Conservation (phyloP, 2,113 vertebrate genomes). For the Nibea coibor region DNA sequence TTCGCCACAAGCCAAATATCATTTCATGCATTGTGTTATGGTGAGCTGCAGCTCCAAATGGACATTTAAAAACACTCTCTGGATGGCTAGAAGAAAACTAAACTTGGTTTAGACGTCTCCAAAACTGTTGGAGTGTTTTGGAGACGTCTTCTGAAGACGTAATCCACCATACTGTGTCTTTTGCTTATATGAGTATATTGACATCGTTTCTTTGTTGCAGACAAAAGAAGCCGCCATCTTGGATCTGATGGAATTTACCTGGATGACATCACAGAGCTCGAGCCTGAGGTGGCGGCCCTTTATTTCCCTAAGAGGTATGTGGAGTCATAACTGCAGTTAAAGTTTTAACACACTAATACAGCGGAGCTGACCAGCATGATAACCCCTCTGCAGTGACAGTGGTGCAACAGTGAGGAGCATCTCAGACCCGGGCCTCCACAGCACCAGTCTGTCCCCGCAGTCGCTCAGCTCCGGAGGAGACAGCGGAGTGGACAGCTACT, state of each 20-base stretch:
- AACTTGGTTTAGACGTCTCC: too few species aligned
- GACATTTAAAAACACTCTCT: too few species aligned
- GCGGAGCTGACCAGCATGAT: background rate
- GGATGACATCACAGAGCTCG: slow-evolving; percentile 95
- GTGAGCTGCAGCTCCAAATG: too few species aligned
- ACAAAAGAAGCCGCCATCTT: slow-evolving; percentile 94
- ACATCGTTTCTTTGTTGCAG: slow-evolving; percentile 72
- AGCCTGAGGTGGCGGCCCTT: slow-evolving; percentile 95
- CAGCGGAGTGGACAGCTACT: slow-evolving; percentile 94
- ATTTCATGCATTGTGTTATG: background rate
- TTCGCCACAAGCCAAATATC: background rate
- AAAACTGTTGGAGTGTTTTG: background rate
- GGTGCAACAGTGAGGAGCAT: slow-evolving; percentile 64
- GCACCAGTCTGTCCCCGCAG: slow-evolving; percentile 91
- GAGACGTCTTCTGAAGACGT: background rate
- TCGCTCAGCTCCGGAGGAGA: slow-evolving; percentile 91
- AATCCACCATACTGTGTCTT: background rate
- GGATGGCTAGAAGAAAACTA: background rate
- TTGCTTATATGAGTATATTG: too few species aligned
- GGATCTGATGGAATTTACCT: slow-evolving; percentile 95
- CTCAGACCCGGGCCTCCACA: slow-evolving; percentile 77
- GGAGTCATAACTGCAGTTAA: background rate
- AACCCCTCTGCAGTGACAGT: slow-evolving; percentile 77
- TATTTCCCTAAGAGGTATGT: slow-evolving; percentile 96
- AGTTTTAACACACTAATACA: background rate